phyloP scores from a whole-genome alignment of 2,113 vertebrate species.

The Trematomus loennbergii region DNA sequence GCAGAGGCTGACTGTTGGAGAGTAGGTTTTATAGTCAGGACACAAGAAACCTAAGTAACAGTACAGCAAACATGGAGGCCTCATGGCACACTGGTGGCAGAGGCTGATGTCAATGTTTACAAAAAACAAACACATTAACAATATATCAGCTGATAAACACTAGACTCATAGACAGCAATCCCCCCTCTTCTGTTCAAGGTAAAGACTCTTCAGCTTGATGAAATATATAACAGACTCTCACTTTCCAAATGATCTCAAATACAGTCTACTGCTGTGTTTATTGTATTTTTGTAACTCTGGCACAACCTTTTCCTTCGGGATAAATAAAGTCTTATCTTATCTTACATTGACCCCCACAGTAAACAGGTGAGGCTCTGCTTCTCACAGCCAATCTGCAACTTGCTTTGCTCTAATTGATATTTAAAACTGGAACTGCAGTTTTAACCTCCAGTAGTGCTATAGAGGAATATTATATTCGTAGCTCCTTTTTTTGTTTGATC shows the following conservation, averaged over 20 bases:
- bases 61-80: background rate
- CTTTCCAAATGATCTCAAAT: background rate
- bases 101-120: no score
- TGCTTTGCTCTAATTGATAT: background rate
- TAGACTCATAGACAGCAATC: background rate
- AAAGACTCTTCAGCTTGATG: background rate
- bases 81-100: background rate
- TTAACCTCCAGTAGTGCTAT: background rate
- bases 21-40: background rate
- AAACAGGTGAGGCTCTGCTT: background rate
- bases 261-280: background rate
- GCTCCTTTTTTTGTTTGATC: background rate
- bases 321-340: no score
- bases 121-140: background rate
- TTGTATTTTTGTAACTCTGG: no score
- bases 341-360: background rate
- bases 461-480: background rate
- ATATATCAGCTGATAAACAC: background rate
- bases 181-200: background rate
- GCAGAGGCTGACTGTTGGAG: constrained; percentile 52
- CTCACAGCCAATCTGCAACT: background rate
- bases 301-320: no score
- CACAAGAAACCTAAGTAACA: background rate
- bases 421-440: background rate
- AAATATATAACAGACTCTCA: background rate